Base-by-base conservation (phyloP, 1,140 invertebrate genomes). In the Bathynomus jamesi region DNA sequence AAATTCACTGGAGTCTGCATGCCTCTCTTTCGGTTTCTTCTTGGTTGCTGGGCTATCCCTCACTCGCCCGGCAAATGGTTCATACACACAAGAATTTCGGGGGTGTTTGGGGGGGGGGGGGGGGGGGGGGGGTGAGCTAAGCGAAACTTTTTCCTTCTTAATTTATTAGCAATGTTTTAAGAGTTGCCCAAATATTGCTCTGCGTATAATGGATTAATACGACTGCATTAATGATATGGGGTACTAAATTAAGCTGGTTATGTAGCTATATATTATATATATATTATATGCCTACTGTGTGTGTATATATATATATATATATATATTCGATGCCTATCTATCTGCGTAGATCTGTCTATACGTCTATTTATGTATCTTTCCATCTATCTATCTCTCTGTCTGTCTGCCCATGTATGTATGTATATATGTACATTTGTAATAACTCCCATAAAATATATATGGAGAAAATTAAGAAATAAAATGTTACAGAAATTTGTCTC, bases 301-400 rank as follows among this genome's bases (percentile, higher is more conserved):
- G 46, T 67, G 46, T 40, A 67, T 67, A 67, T 67, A 67, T 67
- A 67, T 67, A 67, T 67, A 40, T 67, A 67, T 67, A 40, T 67
- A 67, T n/a, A n/a, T n/a, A n/a, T n/a, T n/a, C n/a, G n/a, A n/a
- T n/a, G n/a, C n/a, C n/a, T n/a, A n/a, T n/a, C n/a, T n/a, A n/a
- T n/a, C n/a, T n/a, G 25, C 46, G 46, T 67, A 67, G 32, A 67
- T 67, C 32, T 67, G 46, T 67, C n/a, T 61, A 17, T 69, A 61
- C 8, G 7, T 27, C 17, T 64, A 27, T 64, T 8, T 64, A 27
- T 64, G 13, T 64, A 27, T 64, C 5, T 64, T 8, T 27, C 5
- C 28, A 27, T 64, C 5, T 64, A 27, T 64, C 4, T 27, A 64
- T 64, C 5, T 64, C 25, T 27, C 0, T 64, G 28, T 64, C 5